Base-by-base conservation (phyloP, 2,888 invertebrate genomes). In the Cryptus viduatorius region DNA sequence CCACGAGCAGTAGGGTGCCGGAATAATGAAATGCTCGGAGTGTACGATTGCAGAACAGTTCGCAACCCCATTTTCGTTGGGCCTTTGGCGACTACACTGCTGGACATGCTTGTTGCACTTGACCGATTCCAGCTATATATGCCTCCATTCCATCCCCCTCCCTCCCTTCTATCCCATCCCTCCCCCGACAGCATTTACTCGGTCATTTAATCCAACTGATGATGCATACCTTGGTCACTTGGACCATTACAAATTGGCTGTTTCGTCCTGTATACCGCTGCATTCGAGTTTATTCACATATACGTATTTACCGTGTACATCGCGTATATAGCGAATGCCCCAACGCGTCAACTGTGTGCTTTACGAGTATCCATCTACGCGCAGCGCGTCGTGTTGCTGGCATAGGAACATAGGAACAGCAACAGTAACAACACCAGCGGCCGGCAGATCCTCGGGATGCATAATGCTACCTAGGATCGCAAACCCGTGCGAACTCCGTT, bases 381-480 rank as follows among this genome's bases (percentile, higher is more conserved):
- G 64, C 64, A 64, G 19, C 37, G 75, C 42, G 48, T 48, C 75
- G 64, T 48, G 73, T 75, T 24, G 37, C 53, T 37, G 14, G 59
- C 50, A 37, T 53, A 16, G 76, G 19, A 56, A 56, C 56, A n/a
- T n/a, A n/a, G n/a, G n/a, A n/a, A n/a, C n/a, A n/a, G n/a, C n/a
- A 24, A 1, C 24, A 56, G 56, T 10, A 53, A 19, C 64, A 65
- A n/a, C 31, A 50, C n/a, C 69, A n/a, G 10, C 42, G 50, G 48
- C 16, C 12, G 31, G 37, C 8, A 4, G 37, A 16, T 64, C 76
- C 75, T 14, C 73, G 56, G 31, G 24, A 31, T 24, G 82, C 53
- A 77, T 53, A 67, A 77, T 77, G 29, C 64, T 59, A 65, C 67
- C 69, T 72, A 53, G 77, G 64, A 77, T 67, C 31, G 65, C 67